Evolutionary conservation across 2,113 vertebrate genomes (phyloP).

Genomic region (Corydoras sp.): DNA sequence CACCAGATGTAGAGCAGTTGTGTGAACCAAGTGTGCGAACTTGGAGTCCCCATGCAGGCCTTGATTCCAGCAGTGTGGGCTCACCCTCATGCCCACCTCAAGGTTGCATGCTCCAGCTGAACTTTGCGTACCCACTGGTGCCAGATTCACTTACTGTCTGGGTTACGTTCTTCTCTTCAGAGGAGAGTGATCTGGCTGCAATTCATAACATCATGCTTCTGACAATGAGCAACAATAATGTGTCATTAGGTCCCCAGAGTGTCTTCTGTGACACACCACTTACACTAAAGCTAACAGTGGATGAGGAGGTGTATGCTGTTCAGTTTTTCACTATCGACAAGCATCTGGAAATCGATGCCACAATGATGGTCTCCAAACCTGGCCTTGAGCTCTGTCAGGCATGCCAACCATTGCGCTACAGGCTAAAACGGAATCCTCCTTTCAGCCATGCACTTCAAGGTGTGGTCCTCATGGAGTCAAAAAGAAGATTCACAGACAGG

Average conservation of each 20-base stretch:
- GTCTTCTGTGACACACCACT: constrained; percentile 89
- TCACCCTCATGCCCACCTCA: constrained; percentile 76
- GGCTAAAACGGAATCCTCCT: constrained; percentile 78
- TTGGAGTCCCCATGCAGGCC: constrained; percentile 89
- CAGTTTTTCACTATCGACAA: constrained; percentile 96
- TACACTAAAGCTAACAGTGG: constrained; percentile 78
- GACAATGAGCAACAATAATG: constrained; percentile 77
- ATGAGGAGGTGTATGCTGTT: constrained; percentile 80
- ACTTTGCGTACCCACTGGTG: constrained; percentile 77
- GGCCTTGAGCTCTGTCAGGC: constrained; percentile 68
- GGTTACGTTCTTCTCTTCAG: constrained; percentile 87
- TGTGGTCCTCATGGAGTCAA: constrained; percentile 70
- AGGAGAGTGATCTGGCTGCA: constrained; percentile 78
- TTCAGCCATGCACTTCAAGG: constrained; percentile 69
- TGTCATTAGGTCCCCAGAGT: constrained; percentile 85
- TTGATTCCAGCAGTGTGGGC: constrained; percentile 72
- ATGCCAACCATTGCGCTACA: constrained; percentile 81
- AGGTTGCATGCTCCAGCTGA: constrained; percentile 92
- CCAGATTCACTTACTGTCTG: constrained; percentile 88
- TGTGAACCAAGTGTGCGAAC: constrained; percentile 93
- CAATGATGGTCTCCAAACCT: constrained; percentile 79
- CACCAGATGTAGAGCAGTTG: constrained; percentile 91
- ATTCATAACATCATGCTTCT: constrained; percentile 87
- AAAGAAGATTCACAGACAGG: constrained; percentile 81
- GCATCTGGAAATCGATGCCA: constrained; percentile 90